Conservation (phyloP, 2,797 vertebrate species). For the Cossypha dichroa region DNA sequence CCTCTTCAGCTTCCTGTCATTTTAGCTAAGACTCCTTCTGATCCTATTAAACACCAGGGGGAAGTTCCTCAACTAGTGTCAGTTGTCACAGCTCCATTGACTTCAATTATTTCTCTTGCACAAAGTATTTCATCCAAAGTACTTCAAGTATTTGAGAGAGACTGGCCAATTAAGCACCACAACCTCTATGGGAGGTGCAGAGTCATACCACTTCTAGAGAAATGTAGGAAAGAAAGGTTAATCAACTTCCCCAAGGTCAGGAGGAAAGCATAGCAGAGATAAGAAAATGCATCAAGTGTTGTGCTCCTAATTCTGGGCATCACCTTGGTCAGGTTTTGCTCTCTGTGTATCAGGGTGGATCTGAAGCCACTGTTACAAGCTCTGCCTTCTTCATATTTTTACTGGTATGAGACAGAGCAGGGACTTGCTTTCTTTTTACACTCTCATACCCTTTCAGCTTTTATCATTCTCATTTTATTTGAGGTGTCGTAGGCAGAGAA, state of each 20-base stretch:
- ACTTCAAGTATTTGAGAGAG: constrained; percentile 39
- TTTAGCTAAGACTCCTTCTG: constrained; percentile 34
- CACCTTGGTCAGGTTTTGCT: neutral
- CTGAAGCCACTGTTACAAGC: neutral
- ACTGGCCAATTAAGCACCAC: constrained; percentile 55
- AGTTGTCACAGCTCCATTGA: constrained; percentile 52
- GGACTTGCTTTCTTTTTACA: neutral
- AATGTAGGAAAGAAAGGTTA: constrained; percentile 11
- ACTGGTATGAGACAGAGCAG: neutral
- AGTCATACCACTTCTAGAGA: neutral
- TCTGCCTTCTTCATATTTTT: neutral
- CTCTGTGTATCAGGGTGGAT: neutral
- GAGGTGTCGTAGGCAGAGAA: neutral
- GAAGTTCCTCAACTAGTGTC: constrained; percentile 8
- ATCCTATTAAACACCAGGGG: constrained; percentile 42
- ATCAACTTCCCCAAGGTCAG: constrained; percentile 11
- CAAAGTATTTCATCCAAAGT: constrained; percentile 35
- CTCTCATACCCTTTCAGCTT: neutral
- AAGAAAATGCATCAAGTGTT: neutral
- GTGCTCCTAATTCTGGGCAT: neutral
- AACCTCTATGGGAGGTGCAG: constrained; percentile 17
- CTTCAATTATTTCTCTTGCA: constrained; percentile 47
- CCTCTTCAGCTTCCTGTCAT: constrained; percentile 10
- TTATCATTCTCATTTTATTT: neutral
- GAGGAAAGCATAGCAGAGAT: neutral